phyloP scores from a whole-genome alignment of 2,113 vertebrate genomes.

The Phrynosoma blainvillii region DNA sequence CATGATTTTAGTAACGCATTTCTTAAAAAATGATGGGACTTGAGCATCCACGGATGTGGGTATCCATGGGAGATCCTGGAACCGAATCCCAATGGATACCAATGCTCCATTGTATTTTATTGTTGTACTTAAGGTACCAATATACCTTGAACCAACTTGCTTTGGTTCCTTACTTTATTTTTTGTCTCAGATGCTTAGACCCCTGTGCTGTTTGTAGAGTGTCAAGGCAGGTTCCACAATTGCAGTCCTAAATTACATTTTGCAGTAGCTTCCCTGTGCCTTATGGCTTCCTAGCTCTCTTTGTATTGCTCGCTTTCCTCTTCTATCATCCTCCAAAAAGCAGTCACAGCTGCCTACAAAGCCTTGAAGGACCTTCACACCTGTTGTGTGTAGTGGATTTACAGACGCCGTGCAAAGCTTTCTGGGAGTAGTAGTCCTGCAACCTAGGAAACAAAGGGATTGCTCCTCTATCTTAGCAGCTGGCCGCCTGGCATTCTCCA shows the following conservation, averaged over 20 bases:
- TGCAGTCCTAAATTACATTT: not conserved
- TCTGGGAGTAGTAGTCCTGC: conserved; percentile 17
- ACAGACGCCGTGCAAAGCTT: not conserved
- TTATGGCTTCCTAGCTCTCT: no score
- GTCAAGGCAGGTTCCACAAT: not conserved
- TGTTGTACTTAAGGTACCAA: no score
- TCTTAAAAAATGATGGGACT: no score
- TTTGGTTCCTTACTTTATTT: not conserved
- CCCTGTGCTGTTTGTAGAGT: no score
- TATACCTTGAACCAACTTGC: no score
- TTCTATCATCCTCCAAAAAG: not conserved
- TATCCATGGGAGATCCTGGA: no score
- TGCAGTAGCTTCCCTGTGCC: not conserved
- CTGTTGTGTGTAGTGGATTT: not conserved
- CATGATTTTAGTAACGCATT: no score
- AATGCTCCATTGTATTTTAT: no score
- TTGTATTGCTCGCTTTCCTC: not conserved
- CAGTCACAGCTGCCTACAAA: not conserved
- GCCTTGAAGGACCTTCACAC: not conserved
- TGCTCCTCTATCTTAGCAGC: not conserved
- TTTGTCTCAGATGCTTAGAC: not conserved
- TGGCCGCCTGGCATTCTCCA: conserved; percentile 9
- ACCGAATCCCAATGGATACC: no score
- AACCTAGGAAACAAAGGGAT: conserved; percentile 16
- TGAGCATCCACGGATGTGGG: no score